These are phyloP conservation scores for Sanderia malayensis DNA, from an alignment of 30 jellyfish, hydroid and myxozoan species.

Conservation along the genomic window DNA sequence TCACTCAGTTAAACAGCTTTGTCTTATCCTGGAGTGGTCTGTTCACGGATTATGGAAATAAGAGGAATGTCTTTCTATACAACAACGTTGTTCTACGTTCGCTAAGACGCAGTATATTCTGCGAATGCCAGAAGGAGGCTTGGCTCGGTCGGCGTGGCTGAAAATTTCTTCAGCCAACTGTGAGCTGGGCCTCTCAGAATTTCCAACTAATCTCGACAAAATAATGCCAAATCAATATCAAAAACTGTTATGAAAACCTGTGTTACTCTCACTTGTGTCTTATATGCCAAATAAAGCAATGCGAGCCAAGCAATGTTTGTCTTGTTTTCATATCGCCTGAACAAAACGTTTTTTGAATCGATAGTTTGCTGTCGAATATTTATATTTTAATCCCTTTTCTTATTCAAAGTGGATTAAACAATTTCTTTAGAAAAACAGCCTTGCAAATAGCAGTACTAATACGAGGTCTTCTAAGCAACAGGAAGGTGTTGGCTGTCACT, in stretches of 20 bases:
- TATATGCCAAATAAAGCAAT: background rate
- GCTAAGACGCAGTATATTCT: too few relatives aligned
- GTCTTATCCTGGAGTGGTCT: constrained; percentile 61
- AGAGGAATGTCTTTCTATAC: constrained; percentile 15
- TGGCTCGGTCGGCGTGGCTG: too few relatives aligned
- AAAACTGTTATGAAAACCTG: background rate
- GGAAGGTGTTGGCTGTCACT: too few relatives aligned
- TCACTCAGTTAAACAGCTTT: constrained; percentile 50
- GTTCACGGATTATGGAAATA: constrained; percentile 56
- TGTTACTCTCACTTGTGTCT: background rate
- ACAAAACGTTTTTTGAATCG: constrained; percentile 3
- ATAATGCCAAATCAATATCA: background rate
- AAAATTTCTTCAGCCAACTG: constrained; percentile 17
- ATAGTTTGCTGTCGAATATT: constrained; percentile 4
- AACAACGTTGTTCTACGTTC: too few relatives aligned
- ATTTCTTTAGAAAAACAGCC: background rate
- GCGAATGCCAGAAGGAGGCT: constrained; percentile 32
- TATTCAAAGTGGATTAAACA: background rate
- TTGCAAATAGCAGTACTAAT: background rate
- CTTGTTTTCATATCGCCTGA: background rate
- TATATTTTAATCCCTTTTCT: background rate
- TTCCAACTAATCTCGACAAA: background rate
- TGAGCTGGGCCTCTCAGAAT: background rate
- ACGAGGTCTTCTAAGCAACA: too few relatives aligned
- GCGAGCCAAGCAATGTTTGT: background rate